Evolutionary conservation across 1,140 invertebrate genomes (phyloP).

Genomic region (Panagrolaimus sp.): DNA sequence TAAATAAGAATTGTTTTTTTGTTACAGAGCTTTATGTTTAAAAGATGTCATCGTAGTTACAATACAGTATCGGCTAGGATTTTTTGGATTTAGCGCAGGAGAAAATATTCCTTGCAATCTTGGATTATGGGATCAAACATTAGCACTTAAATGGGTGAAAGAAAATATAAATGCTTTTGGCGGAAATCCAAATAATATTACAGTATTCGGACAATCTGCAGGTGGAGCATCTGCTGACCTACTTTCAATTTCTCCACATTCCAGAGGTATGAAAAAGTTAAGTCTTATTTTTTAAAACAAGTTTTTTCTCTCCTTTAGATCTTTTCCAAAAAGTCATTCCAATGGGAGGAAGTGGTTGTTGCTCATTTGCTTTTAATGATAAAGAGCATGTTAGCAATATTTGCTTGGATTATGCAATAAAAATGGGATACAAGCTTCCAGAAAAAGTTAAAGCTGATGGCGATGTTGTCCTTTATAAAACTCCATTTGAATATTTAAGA

Average conservation of each 20-base stretch:
- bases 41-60: conserved; percentile 89
- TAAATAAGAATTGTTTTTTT: background rate
- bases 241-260: conserved; percentile 22
- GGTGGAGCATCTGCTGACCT: conserved; percentile 23
- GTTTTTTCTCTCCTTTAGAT: conserved; percentile 4
- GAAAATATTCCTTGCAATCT: conserved; percentile 18
- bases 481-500: conserved; percentile 5
- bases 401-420: conserved; percentile 3
- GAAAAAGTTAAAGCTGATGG: background rate
- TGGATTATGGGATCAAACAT: conserved; percentile 63
- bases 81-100: conserved; percentile 62
- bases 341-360: conserved; percentile 13
- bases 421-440: background rate
- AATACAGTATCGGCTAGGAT: conserved; percentile 88
- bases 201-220: conserved; percentile 46
- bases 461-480: background rate
- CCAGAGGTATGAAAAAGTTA: conserved; percentile 22
- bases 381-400: conserved; percentile 6
- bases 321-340: conserved; percentile 21
- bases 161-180: conserved; percentile 60
- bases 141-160: conserved; percentile 33
- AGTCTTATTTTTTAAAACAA: conserved; percentile 4
- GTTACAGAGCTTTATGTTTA: conserved; percentile 60
- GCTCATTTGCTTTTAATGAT: conserved; percentile 10
- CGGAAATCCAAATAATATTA: conserved; percentile 64